Base-by-base conservation (phyloP, 1,140 invertebrate species). In the Glossosoma conforme region DNA sequence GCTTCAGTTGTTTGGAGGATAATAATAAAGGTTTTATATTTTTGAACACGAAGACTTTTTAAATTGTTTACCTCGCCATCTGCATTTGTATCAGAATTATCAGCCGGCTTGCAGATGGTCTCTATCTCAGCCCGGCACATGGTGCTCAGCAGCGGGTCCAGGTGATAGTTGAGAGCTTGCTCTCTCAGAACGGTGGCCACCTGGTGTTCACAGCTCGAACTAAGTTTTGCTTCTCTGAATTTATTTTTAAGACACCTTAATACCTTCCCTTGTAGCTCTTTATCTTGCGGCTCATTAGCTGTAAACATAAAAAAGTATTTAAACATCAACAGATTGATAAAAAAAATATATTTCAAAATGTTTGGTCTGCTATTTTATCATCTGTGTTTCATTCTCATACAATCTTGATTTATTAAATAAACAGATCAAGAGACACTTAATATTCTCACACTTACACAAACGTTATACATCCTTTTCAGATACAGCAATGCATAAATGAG, bases 161-260 rank as follows among this genome's bases (percentile, higher is more conserved):
- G 69, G 62, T 86, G 83, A 63, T 91, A 89, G 74, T 95, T 90
- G 18, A 91, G 67, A 2, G 91, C 90, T 60, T 90, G 86, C 64
- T 94, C 90, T 66, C 87, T 82, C 25, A 95, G 77, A 41, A 94
- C 81, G 55, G 79, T 79, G 4, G 84, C 77, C 66, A 97, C 81
- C 72, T 94, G 85, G 60, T 83, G 79, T 60, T 91, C 84, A 67
- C 93, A 97, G 17, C 78, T 72, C n/a, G 70, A 62, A 5, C 83
- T 82, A 11, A 92, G 64, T 64, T 85, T 84, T 1, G 81, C 80
- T 61, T 84, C 77, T 5, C 84, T 79, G 55, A 91, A 90, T 66
- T 88, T 84, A 25, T 82, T 79, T 68, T 89, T 87, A 20, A 88
- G 70, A 60, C 86, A 87, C 57, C 79, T 77, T 37, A 86, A 79